Evolutionary conservation across 2,797 vertebrate species (phyloP), one percentile per base, ranked within the genome.

Genomic region (Yasuhikotakia modesta): DNA sequence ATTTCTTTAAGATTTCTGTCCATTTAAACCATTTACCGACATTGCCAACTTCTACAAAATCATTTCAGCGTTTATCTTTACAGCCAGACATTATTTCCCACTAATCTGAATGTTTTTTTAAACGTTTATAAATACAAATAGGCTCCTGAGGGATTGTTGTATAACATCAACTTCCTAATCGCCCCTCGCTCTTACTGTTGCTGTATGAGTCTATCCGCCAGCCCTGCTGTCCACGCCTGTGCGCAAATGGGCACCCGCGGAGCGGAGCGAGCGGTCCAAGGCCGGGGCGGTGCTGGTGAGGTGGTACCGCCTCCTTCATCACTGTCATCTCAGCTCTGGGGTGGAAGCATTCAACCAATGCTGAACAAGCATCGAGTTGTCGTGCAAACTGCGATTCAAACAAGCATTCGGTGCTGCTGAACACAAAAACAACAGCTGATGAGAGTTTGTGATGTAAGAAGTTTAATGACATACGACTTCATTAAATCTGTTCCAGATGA

Each of bases 251-350:
- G 74, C 74, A 76, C 43, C 72, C 74, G 52, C 11, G 30, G 74
- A 76, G 74, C 74, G 5, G n/a, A 76, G 74, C 65, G 43, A 65
- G 46, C n/a, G 53, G 32, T 19, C 65, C 65, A 69, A 76, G 74
- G 65, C 43, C 53, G 60, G 10, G n/a, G 24, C 39, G 53, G 74
- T 76, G 65, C 43, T 60, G 65, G 53, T 50, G 53, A 68, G 65
- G 74, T 68, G 60, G 52, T 2, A 1, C 39, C 68, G 24, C 65
- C 50, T 53, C 4, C 65, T 76, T 76, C 53, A 76, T 76, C 74
- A 76, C 74, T 76, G 74, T 76, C 74, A 69, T 60, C 13, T 2
- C n/a, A 2, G 14, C 19, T 24, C 60, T 39, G 48, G 30, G 17
- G 61, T 74, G 60, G 72, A 74, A 65, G 60, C 39, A 68, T 30